Percentiles rank a stretch among this genome's conserved stretches.
Conservation (phyloP, 2,888 invertebrate species). For the Eristalis tenax region DNA sequence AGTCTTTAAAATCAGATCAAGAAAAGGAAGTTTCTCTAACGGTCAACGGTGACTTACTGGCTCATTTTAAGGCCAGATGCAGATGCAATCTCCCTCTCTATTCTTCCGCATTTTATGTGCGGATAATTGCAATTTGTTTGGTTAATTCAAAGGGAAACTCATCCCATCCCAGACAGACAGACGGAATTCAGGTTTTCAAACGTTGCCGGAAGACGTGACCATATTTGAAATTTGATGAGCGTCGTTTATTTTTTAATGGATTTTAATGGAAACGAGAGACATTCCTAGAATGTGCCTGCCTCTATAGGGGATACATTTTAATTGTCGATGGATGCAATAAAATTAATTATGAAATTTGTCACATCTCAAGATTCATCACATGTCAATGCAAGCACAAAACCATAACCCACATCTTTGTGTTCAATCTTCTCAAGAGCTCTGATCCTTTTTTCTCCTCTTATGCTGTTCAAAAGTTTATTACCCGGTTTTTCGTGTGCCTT, state of each 20-base stretch:
- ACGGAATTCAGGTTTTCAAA: too few relatives aligned
- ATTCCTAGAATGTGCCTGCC: too few relatives aligned
- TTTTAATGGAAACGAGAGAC: not conserved
- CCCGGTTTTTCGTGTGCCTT: not conserved
- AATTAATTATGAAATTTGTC: not conserved
- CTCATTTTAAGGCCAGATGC: conserved; percentile 26
- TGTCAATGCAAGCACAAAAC: too few relatives aligned
- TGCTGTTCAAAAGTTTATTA: not conserved
- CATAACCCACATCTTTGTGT: not conserved
- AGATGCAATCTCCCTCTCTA: not conserved
- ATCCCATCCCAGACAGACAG: not conserved
- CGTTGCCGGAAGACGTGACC: not conserved
- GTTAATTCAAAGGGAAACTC: not conserved
- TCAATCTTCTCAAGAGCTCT: not conserved
- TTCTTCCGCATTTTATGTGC: not conserved
- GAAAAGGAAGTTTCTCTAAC: not conserved
- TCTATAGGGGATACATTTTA: not conserved
- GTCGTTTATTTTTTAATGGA: not conserved
- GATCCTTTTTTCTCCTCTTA: not conserved
- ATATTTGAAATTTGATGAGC: not conserved
- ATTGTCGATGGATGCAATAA: not conserved
- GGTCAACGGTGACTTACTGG: conserved; percentile 6
- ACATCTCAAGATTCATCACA: too few relatives aligned
- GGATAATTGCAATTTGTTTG: conserved; percentile 23
- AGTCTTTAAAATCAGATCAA: conserved; percentile 40